Evolutionary conservation across 2,113 vertebrate genomes (phyloP), one percentile per base, ranked within the genome.

Genomic region (Nothobranchius kuhntae): DNA sequence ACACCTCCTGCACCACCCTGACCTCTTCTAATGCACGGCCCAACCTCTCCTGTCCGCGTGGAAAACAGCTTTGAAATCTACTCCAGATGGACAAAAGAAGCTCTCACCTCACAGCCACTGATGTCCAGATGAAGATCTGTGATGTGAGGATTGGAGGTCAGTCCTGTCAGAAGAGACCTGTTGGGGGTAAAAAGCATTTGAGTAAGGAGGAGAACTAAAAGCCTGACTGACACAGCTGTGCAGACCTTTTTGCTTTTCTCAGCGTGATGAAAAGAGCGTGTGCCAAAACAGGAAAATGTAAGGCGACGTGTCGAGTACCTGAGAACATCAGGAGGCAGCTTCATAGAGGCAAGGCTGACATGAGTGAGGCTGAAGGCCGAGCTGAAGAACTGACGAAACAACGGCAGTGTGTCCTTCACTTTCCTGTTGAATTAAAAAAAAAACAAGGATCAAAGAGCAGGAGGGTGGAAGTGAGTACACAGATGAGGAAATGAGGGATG

Each of bases 351-450:
- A 68, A 96, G 82, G 84, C 87, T 95, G 85, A 95, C 80, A 2
- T 94, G 91, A 74, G 83, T 93, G 77, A 96, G 92, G 3, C 94
- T 93, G 82, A 95, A 95, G 57, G 94, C 82, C 1, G 93, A 94
- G 90, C 91, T 94, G 87, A 96, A 96, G 83, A 96, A 96, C 78
- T 95, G 94, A 71, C 93, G 93, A 78, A 95, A 93, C 71, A 93
- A 83, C 0, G 94, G 93, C 4, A 93, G 87, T 15, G 92, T 87
- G 67, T 94, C 95, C 75, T 94, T 93, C 68, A 91, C 91, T 81
- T 94, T 95, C 80, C 95, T 96, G 68, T 77, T 17, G 24, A 42
- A 53, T 55, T 9, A 55, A n/a, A 45, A 46, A 24, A 45, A 61
- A 21, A 0, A 46, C 47, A n/a, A 36, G 47, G 10, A 70, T 76